A percentile compares a stretch with the other conserved stretches of the same genome.
Conservation (phyloP, 2,797 vertebrate species). For the Takifugu rubripes region DNA sequence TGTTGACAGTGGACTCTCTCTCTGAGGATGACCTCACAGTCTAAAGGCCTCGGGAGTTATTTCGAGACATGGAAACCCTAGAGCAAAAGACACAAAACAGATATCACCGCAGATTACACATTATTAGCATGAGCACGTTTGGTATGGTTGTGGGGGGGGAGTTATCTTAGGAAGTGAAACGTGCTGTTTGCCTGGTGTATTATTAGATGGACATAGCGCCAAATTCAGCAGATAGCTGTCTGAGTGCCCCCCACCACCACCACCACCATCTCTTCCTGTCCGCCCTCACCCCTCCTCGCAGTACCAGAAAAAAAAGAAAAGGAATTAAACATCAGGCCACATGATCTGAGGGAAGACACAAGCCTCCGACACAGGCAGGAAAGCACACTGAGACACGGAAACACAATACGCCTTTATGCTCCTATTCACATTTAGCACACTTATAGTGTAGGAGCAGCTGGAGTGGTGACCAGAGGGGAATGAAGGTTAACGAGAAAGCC, state of each 20-base stretch:
- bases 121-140: constrained; percentile 58
- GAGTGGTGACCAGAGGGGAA: constrained; percentile 62
- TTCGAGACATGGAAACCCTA: constrained; percentile 43
- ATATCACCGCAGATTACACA: constrained; percentile 52
- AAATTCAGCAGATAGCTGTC: constrained; percentile 59
- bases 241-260: constrained; percentile 22
- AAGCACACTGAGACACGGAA: constrained; percentile 15
- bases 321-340: constrained; percentile 44
- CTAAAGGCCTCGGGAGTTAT: constrained; percentile 44
- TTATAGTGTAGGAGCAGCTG: constrained; percentile 70
- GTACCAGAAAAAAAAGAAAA: constrained; percentile 34
- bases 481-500: constrained; percentile 58
- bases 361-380: constrained; percentile 23
- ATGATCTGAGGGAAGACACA: constrained; percentile 32
- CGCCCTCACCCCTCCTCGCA: constrained; percentile 4
- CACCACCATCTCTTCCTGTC: neutral
- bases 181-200: constrained; percentile 45
- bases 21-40: constrained; percentile 41
- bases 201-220: constrained; percentile 53
- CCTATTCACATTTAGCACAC: constrained; percentile 75
- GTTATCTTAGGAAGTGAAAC: constrained; percentile 60
- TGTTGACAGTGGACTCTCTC: constrained; percentile 37
- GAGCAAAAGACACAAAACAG: constrained; percentile 45
- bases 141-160: constrained; percentile 49
- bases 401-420: constrained; percentile 64